Evolutionary conservation across 2,113 vertebrate species (phyloP).

Genomic region (Gobiocypris rarus): DNA sequence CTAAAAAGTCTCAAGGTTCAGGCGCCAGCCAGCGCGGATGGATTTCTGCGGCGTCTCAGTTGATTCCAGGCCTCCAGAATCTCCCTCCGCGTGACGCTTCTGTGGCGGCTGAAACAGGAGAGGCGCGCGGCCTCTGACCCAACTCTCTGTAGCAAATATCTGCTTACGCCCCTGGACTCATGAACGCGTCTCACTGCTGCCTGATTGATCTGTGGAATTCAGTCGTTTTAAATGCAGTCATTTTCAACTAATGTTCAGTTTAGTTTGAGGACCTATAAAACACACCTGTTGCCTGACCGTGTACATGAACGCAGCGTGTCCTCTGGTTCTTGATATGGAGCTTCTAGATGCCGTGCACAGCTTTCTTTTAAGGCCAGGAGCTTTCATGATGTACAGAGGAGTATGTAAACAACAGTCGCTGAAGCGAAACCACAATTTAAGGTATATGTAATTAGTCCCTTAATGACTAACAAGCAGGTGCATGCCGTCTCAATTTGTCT

Average conservation of each 20-base stretch:
- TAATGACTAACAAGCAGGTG: constrained; percentile 21
- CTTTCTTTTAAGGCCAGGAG: background rate
- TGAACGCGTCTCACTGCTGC: background rate
- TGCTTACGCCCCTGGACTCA: background rate
- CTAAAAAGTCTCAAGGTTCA: constrained; percentile 1
- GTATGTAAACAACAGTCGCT: background rate
- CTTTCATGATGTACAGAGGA: constrained; percentile 17
- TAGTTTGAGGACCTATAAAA: background rate
- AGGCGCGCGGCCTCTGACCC: constrained; percentile 69
- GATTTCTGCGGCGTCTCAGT: constrained; percentile 29
- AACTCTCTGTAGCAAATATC: constrained; percentile 65
- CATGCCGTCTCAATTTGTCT: background rate
- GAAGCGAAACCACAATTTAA: background rate
- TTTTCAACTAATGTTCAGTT: background rate
- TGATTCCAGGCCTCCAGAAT: constrained; percentile 60
- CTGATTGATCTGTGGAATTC: background rate
- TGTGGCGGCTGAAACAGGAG: constrained; percentile 61
- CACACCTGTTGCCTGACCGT: constrained; percentile 18
- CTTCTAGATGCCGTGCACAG: background rate
- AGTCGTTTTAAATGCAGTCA: background rate
- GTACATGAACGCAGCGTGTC: background rate
- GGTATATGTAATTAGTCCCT: background rate
- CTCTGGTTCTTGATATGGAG: background rate
- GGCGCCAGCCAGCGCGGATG: constrained; percentile 13
- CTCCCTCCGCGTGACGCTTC: constrained; percentile 67